Percentiles rank a stretch among this genome's conserved stretches.
These are phyloP conservation scores for Isoperla grammatica DNA, from an alignment of 2,888 invertebrate species.

Conservation along the genomic window DNA sequence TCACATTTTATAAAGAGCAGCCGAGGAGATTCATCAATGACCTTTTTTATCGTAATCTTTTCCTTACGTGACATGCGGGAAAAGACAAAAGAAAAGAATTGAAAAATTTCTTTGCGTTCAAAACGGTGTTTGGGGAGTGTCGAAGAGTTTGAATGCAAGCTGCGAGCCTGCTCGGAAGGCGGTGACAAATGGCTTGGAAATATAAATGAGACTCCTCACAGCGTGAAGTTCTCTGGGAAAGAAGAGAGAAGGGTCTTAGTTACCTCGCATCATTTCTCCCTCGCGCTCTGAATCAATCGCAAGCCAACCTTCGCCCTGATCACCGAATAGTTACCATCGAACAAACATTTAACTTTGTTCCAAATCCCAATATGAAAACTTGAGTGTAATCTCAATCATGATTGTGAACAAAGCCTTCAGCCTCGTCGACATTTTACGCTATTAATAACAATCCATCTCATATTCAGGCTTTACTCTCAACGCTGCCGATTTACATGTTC, in stretches of 20 bases:
- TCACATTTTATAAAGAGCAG: too few species aligned
- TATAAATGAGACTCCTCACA: slow-evolving; percentile 21
- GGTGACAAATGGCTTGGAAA: slow-evolving; percentile 25
- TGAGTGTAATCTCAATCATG: too few species aligned
- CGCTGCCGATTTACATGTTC: too few species aligned
- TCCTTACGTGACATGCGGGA: too few species aligned
- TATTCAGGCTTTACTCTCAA: too few species aligned
- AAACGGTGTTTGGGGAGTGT: slow-evolving; percentile 8
- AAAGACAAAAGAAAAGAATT: too few species aligned
- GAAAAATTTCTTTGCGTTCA: slow-evolving; percentile 1
- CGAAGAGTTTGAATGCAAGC: slow-evolving; percentile 15
- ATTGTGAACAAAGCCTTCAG: too few species aligned
- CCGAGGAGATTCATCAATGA: too few species aligned
- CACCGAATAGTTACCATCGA: not conserved
- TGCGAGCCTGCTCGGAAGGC: not conserved
- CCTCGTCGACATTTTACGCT: too few species aligned
- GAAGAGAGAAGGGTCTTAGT: not conserved
- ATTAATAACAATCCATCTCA: too few species aligned
- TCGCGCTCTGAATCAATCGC: not conserved
- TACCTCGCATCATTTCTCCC: not conserved
- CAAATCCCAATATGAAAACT: too few species aligned
- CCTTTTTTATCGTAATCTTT: too few species aligned
- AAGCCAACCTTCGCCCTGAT: not conserved
- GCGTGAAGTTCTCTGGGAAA: not conserved
- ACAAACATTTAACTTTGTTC: not conserved